Percentiles rank a stretch among this genome's conserved stretches.
These are phyloP conservation scores for Drosophila bocqueti DNA, from an alignment of 1,140 invertebrate genomes.

Conservation along the genomic window DNA sequence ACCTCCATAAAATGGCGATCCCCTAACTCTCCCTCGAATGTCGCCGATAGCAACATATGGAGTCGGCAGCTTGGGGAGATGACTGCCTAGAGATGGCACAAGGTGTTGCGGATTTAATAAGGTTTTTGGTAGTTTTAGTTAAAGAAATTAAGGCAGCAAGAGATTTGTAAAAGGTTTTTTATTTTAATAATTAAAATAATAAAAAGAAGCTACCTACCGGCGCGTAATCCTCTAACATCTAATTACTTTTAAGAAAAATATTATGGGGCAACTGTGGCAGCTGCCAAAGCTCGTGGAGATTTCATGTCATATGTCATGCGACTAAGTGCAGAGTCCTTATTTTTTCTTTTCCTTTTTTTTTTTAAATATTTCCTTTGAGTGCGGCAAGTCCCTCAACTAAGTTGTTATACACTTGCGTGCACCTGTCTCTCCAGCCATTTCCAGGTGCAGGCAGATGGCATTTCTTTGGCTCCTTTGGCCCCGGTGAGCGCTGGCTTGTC, in stretches of 20 bases:
- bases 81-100: slow-evolving; percentile 5
- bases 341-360: slow-evolving; percentile 12
- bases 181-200: neutral
- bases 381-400: slow-evolving; percentile 52
- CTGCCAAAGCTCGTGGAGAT: slow-evolving; percentile 14
- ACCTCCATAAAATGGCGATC: slow-evolving; percentile 64
- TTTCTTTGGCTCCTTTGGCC: slow-evolving; percentile 64
- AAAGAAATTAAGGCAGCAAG: neutral
- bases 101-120: neutral
- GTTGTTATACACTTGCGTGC: slow-evolving; percentile 50
- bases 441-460: slow-evolving; percentile 57
- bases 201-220: neutral
- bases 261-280: neutral
- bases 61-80: neutral
- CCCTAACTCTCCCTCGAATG: slow-evolving; percentile 9
- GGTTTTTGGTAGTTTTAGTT: neutral
- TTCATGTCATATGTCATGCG: slow-evolving; percentile 27
- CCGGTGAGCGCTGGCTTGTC: slow-evolving; percentile 66
- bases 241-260: slow-evolving; percentile 28
- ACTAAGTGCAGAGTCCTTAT: slow-evolving; percentile 28
- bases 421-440: slow-evolving; percentile 33
- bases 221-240: slow-evolving; percentile 1
- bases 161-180: too few relatives aligned
- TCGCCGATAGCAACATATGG: slow-evolving; percentile 44
- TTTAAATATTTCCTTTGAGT: slow-evolving; percentile 53